These are phyloP conservation scores for Neopelma chrysocephalum DNA, from an alignment of 2,797 vertebrate genomes.

Conservation along the genomic window DNA sequence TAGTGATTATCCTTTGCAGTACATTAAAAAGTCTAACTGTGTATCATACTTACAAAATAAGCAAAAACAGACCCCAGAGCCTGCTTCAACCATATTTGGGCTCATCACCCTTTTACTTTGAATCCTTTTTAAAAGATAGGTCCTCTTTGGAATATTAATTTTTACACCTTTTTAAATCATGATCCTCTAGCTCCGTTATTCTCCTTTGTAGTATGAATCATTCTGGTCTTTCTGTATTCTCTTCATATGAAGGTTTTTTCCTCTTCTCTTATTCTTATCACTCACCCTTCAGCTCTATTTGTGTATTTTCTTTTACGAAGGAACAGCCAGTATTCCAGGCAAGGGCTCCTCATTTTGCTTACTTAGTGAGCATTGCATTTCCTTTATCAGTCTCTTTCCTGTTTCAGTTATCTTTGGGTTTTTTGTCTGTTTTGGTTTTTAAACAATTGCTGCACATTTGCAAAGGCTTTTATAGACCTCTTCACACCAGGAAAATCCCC, in stretches of 20 bases:
- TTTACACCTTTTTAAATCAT: neutral
- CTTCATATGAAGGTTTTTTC: neutral
- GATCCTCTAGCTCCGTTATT: neutral
- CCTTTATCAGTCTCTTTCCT: neutral
- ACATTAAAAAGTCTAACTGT: neutral
- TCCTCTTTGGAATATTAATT: neutral
- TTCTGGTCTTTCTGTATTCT: neutral
- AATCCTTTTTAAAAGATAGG: neutral
- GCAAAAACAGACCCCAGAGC: neutral
- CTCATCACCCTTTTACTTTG: neutral
- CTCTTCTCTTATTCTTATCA: neutral
- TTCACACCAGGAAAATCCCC: neutral
- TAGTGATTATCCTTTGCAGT: neutral
- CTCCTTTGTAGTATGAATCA: neutral
- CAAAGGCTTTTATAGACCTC: neutral
- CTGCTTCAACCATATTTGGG: neutral
- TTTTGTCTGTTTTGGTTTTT: constrained; percentile 2
- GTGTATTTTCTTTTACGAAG: neutral
- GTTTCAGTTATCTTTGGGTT: neutral
- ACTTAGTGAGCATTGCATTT: neutral
- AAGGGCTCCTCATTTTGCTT: neutral
- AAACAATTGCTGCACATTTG: neutral
- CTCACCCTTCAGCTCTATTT: neutral
- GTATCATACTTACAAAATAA: neutral
- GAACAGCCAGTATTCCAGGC: neutral